Evolutionary conservation across 53 echinoderm and acorn worm genomes (phyloP).

Genomic region (Antedon mediterranea): DNA sequence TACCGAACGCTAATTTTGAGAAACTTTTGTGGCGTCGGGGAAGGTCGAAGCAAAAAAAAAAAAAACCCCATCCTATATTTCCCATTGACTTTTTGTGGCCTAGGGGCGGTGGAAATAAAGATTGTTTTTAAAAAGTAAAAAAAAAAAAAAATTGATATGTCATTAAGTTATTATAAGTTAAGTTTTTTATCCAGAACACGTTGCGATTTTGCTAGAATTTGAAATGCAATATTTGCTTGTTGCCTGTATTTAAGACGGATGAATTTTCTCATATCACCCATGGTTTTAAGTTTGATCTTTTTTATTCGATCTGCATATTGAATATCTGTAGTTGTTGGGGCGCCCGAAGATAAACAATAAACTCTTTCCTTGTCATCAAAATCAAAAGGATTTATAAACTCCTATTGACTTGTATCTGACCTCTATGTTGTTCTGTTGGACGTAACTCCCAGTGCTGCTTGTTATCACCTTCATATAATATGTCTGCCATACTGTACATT

Average conservation of each 20-base stretch:
- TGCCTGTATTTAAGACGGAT: conserved; percentile 22
- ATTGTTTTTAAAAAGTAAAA: too few relatives aligned
- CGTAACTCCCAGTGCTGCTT: conserved; percentile 18
- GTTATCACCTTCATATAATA: conserved; percentile 12
- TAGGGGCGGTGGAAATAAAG: too few relatives aligned
- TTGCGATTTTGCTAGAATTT: conserved; percentile 7
- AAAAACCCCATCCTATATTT: too few relatives aligned
- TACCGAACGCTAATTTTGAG: too few relatives aligned
- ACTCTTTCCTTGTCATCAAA: background rate
- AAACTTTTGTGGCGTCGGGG: too few relatives aligned
- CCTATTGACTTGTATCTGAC: conserved; percentile 6
- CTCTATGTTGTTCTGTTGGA: conserved; percentile 12
- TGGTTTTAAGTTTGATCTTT: conserved; percentile 13
- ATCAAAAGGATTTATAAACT: conserved; percentile 26
- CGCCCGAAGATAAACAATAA: conserved; percentile 8
- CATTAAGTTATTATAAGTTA: background rate
- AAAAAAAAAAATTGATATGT: background rate
- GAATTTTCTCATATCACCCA: conserved; percentile 1
- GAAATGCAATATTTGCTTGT: conserved; percentile 25
- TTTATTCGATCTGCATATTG: conserved; percentile 9
- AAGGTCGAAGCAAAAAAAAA: too few relatives aligned
- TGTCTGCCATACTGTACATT: conserved; percentile 20
- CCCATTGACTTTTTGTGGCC: too few relatives aligned
- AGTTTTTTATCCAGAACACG: background rate
- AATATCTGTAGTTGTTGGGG: conserved; percentile 7